Evolutionary conservation across 2,888 invertebrate genomes (phyloP).

Genomic region (Pterostichus niger): DNA sequence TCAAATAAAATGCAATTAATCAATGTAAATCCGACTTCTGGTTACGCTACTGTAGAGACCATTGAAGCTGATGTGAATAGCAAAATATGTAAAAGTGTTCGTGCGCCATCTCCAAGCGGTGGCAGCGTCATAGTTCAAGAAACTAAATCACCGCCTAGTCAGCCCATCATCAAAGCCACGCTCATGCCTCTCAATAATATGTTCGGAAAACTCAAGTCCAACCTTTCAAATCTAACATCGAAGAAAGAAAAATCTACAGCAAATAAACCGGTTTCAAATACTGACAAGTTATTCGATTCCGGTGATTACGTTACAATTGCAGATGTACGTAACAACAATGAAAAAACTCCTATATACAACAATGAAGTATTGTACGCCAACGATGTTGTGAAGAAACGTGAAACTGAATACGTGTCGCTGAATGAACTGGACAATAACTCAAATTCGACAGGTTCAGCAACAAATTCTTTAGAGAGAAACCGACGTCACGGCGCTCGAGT

Average conservation of each 20-base stretch:
- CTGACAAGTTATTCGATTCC: constrained; percentile 76
- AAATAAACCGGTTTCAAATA: constrained; percentile 69
- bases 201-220: constrained; percentile 83
- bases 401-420: constrained; percentile 89
- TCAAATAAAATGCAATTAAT: constrained; percentile 72
- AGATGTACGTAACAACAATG: constrained; percentile 89
- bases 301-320: constrained; percentile 94
- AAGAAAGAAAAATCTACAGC: constrained; percentile 76
- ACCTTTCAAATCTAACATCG: constrained; percentile 73
- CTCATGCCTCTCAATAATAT: constrained; percentile 85
- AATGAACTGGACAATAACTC: constrained; percentile 81
- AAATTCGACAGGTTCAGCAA: constrained; percentile 68
- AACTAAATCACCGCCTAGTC: constrained; percentile 69
- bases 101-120: constrained; percentile 75
- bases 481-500: constrained; percentile 87
- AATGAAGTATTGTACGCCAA: constrained; percentile 81
- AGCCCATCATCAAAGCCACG: constrained; percentile 76
- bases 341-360: constrained; percentile 76
- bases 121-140: constrained; percentile 72
- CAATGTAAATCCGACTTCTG: constrained; percentile 74
- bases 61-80: constrained; percentile 69
- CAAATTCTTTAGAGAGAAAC: constrained; percentile 78
- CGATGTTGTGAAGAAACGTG: constrained; percentile 83
- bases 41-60: constrained; percentile 75
- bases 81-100: constrained; percentile 67